Evolutionary conservation across 2,888 invertebrate species (phyloP).

Genomic region (Chironomus riparius): DNA sequence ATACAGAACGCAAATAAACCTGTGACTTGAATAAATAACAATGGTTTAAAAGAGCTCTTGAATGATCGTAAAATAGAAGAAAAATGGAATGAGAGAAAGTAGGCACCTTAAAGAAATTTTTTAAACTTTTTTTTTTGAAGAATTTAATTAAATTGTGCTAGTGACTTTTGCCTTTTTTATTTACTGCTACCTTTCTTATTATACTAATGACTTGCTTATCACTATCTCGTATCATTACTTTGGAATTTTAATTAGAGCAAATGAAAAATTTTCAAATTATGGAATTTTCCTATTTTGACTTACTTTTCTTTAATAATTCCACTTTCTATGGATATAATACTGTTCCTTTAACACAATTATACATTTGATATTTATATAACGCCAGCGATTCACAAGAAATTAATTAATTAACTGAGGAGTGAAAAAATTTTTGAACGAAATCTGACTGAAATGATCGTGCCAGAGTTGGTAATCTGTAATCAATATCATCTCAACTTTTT

Average conservation of each 20-base stretch:
- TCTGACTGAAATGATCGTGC: no score
- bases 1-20: neutral
- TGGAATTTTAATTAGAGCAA: slow-evolving; percentile 24
- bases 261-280: neutral
- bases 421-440: no score
- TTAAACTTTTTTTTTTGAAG: neutral
- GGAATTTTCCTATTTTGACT: neutral
- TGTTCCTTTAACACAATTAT: neutral
- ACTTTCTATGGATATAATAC: neutral
- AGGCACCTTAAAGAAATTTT: slow-evolving; percentile 2
- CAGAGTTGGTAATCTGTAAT: no score
- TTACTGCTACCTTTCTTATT: no score
- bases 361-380: neutral
- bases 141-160: neutral
- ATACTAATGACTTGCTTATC: no score
- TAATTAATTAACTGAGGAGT: neutral
- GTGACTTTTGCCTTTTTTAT: no score
- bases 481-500: no score
- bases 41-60: neutral
- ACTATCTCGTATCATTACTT: neutral
- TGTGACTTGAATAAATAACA: slow-evolving; percentile 14
- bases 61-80: no score
- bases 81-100: neutral
- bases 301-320: neutral
- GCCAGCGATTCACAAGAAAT: neutral